phyloP scores from a whole-genome alignment of 2,797 vertebrate species.

The Lepilemur septentrionalis region DNA sequence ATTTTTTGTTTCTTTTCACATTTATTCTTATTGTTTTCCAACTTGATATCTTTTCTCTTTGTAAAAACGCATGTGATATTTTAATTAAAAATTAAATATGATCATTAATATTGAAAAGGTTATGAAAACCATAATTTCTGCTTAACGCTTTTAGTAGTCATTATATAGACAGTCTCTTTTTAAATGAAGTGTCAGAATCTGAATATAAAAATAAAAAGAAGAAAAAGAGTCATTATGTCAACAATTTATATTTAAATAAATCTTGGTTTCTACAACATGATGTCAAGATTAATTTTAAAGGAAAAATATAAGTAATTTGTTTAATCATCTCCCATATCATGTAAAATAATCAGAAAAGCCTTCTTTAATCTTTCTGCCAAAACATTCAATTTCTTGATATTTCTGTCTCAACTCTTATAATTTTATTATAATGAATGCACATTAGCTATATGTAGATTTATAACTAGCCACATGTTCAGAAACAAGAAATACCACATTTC shows the following conservation, averaged over 20 bases:
- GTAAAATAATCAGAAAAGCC: background rate
- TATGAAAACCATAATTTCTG: constrained; percentile 1
- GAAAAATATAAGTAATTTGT: background rate
- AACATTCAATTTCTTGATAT: background rate
- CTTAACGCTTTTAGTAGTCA: background rate
- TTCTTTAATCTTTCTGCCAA: background rate
- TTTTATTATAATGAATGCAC: background rate
- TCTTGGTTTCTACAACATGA: background rate
- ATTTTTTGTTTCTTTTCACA: background rate
- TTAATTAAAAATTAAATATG: background rate
- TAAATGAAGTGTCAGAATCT: constrained; percentile 21
- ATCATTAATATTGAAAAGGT: background rate
- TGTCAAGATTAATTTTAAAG: constrained; percentile 25
- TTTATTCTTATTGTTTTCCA: constrained; percentile 10
- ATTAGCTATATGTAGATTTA: background rate
- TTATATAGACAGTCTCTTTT: background rate
- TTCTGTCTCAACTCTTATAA: background rate
- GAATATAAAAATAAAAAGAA: background rate
- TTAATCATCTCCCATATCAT: background rate
- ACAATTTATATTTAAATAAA: background rate
- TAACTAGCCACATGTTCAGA: background rate
- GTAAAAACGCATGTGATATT: background rate
- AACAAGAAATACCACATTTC: background rate
- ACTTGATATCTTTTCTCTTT: background rate
- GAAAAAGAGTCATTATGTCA: background rate